A percentile compares a stretch with the other conserved stretches of the same genome.
Evolutionary conservation across 1,140 invertebrate species (phyloP).

Genomic region (Lucilia cuprina): DNA sequence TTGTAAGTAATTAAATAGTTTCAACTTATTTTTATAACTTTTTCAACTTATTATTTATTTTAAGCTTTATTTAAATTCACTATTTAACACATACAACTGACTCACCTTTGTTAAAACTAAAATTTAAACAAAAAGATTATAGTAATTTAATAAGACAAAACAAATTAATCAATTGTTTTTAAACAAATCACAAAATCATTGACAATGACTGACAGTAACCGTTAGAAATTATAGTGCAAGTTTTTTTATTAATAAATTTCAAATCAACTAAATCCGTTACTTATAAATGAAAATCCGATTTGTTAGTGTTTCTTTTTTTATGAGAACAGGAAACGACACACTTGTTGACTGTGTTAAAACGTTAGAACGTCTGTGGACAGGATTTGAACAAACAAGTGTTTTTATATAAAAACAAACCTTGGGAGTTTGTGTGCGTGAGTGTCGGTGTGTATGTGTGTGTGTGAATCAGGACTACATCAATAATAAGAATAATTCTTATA

Average conservation of each 20-base stretch:
- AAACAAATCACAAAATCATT: neutral
- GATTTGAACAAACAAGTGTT: slow-evolving; percentile 6
- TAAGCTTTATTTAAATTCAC: no score
- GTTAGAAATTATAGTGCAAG: neutral
- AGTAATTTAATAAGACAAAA: no score
- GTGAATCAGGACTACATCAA: neutral
- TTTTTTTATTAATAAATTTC: neutral
- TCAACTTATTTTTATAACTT: no score
- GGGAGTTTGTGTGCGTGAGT: neutral
- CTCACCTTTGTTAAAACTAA: no score
- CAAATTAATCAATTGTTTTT: neutral
- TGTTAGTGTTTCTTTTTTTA: neutral
- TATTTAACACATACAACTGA: no score
- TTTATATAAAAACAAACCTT: neutral
- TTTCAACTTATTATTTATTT: no score
- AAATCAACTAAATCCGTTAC: slow-evolving; percentile 13
- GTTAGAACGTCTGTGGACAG: slow-evolving; percentile 12
- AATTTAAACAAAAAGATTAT: no score
- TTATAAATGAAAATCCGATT: neutral
- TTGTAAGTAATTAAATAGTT: no score
- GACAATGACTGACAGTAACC: neutral
- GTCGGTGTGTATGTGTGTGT: no score
- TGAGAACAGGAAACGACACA: slow-evolving; percentile 20
- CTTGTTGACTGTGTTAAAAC: slow-evolving; percentile 28
- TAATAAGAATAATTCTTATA: slow-evolving; percentile 9